Conservation (phyloP, 2,797 vertebrate genomes). For the Chlorospingus semifuscus region DNA sequence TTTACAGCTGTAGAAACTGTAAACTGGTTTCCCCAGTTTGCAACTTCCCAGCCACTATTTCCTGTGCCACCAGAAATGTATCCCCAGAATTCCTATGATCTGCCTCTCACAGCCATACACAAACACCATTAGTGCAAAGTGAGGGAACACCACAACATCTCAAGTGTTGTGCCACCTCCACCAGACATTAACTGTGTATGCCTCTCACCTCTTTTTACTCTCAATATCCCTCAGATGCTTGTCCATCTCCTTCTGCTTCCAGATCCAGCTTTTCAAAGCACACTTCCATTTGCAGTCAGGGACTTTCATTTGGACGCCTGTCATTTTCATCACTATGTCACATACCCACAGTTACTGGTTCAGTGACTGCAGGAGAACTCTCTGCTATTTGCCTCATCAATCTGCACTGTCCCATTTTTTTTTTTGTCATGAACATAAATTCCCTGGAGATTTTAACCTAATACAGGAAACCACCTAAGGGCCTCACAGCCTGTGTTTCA, state of each 20-base stretch:
- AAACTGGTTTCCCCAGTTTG: neutral
- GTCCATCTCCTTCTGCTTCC: neutral
- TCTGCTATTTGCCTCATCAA: neutral
- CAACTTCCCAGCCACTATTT: neutral
- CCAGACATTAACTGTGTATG: neutral
- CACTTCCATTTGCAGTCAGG: neutral
- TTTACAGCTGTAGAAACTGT: neutral
- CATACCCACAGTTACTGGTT: neutral
- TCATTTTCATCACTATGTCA: neutral
- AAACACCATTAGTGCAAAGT: neutral
- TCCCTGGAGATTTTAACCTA: neutral
- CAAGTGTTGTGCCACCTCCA: neutral
- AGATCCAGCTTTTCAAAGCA: neutral
- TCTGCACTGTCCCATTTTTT: neutral
- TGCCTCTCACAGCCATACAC: neutral
- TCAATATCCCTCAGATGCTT: neutral
- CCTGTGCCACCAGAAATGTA: neutral
- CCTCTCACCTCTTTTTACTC: neutral
- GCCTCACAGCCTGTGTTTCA: neutral
- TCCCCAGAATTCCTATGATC: neutral
- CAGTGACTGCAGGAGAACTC: neutral
- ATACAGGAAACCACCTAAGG: neutral
- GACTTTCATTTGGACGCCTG: neutral
- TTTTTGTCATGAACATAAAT: neutral
- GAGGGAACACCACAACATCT: neutral